Evolutionary conservation across 2,888 invertebrate genomes (phyloP).

Genomic region (Brassicogethes aeneus): DNA sequence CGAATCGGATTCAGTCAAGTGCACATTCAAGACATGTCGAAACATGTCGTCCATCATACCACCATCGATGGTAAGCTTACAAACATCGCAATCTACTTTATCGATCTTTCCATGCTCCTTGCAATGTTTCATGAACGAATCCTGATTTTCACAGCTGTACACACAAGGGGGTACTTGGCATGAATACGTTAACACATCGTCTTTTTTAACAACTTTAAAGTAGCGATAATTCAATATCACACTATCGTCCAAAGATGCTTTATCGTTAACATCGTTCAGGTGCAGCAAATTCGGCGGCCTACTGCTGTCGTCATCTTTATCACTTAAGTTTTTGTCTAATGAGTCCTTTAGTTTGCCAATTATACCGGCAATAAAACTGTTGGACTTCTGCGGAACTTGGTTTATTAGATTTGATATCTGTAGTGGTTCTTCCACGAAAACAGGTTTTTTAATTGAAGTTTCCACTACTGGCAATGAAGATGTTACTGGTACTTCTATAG

Average conservation of each 20-base stretch:
- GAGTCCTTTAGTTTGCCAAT: slow-evolving; percentile 27
- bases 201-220: slow-evolving; percentile 18
- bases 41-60: too few relatives aligned
- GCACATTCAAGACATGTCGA: too few relatives aligned
- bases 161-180: slow-evolving; percentile 31
- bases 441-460: slow-evolving; percentile 16
- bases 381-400: slow-evolving; percentile 20
- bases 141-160: too few relatives aligned
- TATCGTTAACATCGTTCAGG: slow-evolving; percentile 13
- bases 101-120: too few relatives aligned
- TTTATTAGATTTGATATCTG: background rate
- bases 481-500: background rate
- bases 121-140: too few relatives aligned
- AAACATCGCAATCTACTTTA: too few relatives aligned
- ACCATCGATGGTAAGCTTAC: too few relatives aligned
- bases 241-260: slow-evolving; percentile 8
- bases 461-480: slow-evolving; percentile 15
- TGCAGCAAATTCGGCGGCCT: slow-evolving; percentile 22
- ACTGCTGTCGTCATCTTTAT: slow-evolving; percentile 9
- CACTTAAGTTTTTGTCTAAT: slow-evolving; percentile 1
- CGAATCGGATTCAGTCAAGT: too few relatives aligned
- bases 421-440: slow-evolving; percentile 13
- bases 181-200: slow-evolving; percentile 22
- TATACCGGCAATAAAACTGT: slow-evolving; percentile 20
- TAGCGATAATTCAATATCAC: slow-evolving; percentile 17